Evolutionary conservation across 2,888 invertebrate species (phyloP).

Genomic region (Notodromas monacha): DNA sequence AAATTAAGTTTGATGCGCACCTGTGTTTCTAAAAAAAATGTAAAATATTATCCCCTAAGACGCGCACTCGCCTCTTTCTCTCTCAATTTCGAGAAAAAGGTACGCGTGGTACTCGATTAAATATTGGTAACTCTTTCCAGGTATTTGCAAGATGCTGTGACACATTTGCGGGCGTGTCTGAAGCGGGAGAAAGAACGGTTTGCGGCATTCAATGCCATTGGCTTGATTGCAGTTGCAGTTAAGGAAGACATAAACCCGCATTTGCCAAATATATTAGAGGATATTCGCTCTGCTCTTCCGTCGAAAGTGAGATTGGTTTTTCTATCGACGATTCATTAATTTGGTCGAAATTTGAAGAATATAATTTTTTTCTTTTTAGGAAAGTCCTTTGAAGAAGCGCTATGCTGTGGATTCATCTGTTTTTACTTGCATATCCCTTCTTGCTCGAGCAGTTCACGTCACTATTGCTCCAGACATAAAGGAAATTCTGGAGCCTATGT

Average conservation of each 20-base stretch:
- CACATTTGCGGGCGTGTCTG: slow-evolving; percentile 37
- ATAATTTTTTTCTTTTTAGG: background rate
- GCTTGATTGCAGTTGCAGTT: slow-evolving; percentile 60
- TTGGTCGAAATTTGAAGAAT: background rate
- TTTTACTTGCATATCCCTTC: slow-evolving; percentile 64
- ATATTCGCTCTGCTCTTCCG: slow-evolving; percentile 39
- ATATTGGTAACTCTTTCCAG: slow-evolving; percentile 12
- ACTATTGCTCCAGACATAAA: slow-evolving; percentile 40
- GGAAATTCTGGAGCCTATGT: slow-evolving; percentile 60
- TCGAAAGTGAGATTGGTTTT: slow-evolving; percentile 17
- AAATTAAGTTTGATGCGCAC: too few relatives aligned
- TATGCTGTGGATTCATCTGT: slow-evolving; percentile 45
- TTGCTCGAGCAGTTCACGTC: slow-evolving; percentile 54
- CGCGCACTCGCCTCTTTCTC: too few relatives aligned
- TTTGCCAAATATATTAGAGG: slow-evolving; percentile 51
- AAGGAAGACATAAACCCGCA: slow-evolving; percentile 42
- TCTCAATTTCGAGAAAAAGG: too few relatives aligned
- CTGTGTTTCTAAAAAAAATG: too few relatives aligned
- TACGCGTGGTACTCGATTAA: slow-evolving; percentile 7
- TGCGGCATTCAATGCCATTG: slow-evolving; percentile 59
- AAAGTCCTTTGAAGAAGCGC: background rate
- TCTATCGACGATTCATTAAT: too few relatives aligned
- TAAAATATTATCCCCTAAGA: too few relatives aligned
- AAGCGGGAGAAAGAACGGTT: slow-evolving; percentile 52
- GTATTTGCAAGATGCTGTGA: slow-evolving; percentile 37